Evolutionary conservation across 1,140 invertebrate genomes (phyloP), one percentile per base, ranked within the genome.

Genomic region (Chironomus tepperi): DNA sequence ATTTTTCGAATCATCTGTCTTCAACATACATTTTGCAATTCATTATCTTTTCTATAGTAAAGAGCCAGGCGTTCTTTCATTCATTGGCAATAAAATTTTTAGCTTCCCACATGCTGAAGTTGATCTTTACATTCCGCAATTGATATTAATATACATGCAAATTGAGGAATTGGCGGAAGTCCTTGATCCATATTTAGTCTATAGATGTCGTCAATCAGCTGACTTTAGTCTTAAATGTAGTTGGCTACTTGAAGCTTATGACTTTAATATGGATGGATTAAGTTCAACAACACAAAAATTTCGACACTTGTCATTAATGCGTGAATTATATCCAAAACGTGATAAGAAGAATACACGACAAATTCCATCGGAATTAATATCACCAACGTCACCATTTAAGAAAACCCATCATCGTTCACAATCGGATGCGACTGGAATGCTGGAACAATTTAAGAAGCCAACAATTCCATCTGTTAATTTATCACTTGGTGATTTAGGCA

Each of bases 11-110:
- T 97, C 96, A 76, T 95, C 95, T 85, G 87, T 97, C 74, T 99
- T 99, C 83, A 94, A 98, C 82, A 97, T 98, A 89, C 94, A 94
- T 75, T 97, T 98, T 87, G 97, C 96, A 21, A 95, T 99, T 79
- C 94, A 93, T 80, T 98, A 99, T 87, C 85, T 99, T 43, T 98
- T 96, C 80, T 97, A 97, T 81, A 97, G 96, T n/a, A 98, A 98
- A 84, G 97, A 99, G 83, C 93, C 95, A 19, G 97, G 96, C 73
- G 96, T 98, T 73, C 93, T 97, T 79, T 93, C 92, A 77, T 98
- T 98, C 83, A 89, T 98, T 81, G 96, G 95, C 75, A 98, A 98
- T 85, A 94, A 95, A 83, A 89, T 99, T 83, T 99, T 99, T 83
- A 96, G 91, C 84, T 99, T 98, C 84, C 88, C 90, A 34, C 88